Evolutionary conservation across 2,113 vertebrate species (phyloP).

Genomic region (Anarrhichthys ocellatus): DNA sequence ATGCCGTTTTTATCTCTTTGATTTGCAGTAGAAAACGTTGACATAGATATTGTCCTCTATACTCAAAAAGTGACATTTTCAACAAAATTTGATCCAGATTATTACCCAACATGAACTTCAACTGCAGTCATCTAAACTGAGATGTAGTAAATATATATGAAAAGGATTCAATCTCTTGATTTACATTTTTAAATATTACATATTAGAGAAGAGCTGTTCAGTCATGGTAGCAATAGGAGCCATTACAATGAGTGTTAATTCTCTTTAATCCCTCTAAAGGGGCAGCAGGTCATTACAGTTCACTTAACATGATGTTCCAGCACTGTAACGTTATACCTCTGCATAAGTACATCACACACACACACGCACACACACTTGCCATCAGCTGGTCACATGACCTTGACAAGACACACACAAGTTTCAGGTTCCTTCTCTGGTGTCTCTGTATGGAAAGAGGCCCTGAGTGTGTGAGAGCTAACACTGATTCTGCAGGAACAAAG

Average conservation of each 20-base stretch:
- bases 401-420: slow-evolving; percentile 11
- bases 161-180: neutral
- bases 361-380: neutral
- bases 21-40: neutral
- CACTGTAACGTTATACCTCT: slow-evolving; percentile 27
- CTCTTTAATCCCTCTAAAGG: slow-evolving; percentile 13
- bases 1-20: neutral
- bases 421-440: slow-evolving; percentile 68
- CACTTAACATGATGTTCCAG: slow-evolving; percentile 12
- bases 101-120: neutral
- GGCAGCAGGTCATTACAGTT: slow-evolving; percentile 42
- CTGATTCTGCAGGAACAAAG: slow-evolving; percentile 36
- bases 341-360: slow-evolving; percentile 7
- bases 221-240: neutral
- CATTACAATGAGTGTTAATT: slow-evolving; percentile 1
- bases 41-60: neutral
- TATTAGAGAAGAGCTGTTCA: neutral
- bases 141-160: neutral
- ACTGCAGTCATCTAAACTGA: neutral
- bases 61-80: neutral
- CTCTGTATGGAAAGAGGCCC: slow-evolving; percentile 19
- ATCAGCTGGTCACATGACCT: no score
- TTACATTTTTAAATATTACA: neutral
- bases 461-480: slow-evolving; percentile 6
- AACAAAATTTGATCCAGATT: neutral